Evolutionary conservation across 2,888 invertebrate genomes (phyloP), one percentile per base, ranked within the genome.

Genomic region (Petrolisthes cinctipes): DNA sequence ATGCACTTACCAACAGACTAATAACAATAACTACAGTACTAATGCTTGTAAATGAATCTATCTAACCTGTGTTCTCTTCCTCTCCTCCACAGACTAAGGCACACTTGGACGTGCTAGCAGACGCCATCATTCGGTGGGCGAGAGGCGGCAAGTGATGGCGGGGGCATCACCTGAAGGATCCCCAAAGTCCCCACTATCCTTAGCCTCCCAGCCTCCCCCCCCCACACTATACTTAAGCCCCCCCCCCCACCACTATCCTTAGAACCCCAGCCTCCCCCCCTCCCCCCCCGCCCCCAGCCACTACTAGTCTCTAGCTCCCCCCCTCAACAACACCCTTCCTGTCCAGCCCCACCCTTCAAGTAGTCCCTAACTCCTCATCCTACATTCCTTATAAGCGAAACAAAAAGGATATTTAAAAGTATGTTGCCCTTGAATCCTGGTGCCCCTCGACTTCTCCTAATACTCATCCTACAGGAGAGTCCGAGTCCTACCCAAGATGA

Each of bases 81-180:
- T 23, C 53, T 73, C 73, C 11, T 56, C 79, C 95, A 84, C 96
- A 98, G 98, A 98, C 97, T 92, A 98, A 97, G 94, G 97, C 97
- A 92, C 98, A 98, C 93, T 94, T 98, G 94, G 97, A 98, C 94
- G 97, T 98, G 92, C 94, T 98, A 93, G 98, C 98, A 91, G 98
- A 98, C 94, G 98, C 97, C 93, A 95, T 98, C 92, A 94, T 98
- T 92, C 95, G 97, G 93, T 98, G 97, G 97, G 97, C 97, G 93
- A 95, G 97, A 93, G 97, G 97, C 92, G 97, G 97, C 94, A 97
- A 97, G 82, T 90, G 83, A 82, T 76, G 61, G 11, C 20, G 68
- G 85, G 54, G 71, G 53, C 51, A n/a, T 68, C 20, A 37, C 71
- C 78, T n/a, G 37, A 68, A 6, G 11, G n/a, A 66, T 51, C n/a